phyloP scores from a whole-genome alignment of 2,888 invertebrate genomes.

The Dysmachus trigonus region DNA sequence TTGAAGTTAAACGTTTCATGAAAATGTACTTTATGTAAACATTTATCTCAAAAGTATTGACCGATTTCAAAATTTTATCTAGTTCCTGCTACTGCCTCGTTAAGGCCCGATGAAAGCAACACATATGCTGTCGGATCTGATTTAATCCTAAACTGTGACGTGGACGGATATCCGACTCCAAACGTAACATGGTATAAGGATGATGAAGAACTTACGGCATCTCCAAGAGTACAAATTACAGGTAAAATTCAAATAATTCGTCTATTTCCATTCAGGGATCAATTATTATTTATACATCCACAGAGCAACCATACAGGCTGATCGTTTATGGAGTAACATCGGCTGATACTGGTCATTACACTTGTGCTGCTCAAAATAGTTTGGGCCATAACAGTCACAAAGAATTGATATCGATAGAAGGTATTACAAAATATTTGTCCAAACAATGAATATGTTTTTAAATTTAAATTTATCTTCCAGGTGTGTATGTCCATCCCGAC shows the following conservation, averaged over 20 bases:
- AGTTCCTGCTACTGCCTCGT: constrained; percentile 75
- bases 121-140: constrained; percentile 73
- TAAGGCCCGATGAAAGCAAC: constrained; percentile 66
- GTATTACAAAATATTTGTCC: constrained; percentile 65
- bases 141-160: constrained; percentile 77
- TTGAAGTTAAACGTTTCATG: too few species aligned
- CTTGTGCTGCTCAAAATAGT: constrained; percentile 83
- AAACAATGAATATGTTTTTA: neutral
- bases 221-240: constrained; percentile 72
- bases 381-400: constrained; percentile 73
- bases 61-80: constrained; percentile 47
- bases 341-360: constrained; percentile 82
- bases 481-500: constrained; percentile 76
- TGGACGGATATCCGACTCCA: constrained; percentile 81
- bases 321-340: constrained; percentile 71
- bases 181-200: constrained; percentile 85
- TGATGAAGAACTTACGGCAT: constrained; percentile 67
- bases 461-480: constrained; percentile 65
- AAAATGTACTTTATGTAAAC: too few species aligned
- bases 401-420: constrained; percentile 77
- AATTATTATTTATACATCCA: constrained; percentile 51
- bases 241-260: constrained; percentile 65
- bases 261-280: neutral
- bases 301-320: constrained; percentile 74
- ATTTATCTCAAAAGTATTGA: neutral